A percentile compares a stretch with the other conserved stretches of the same genome.
Evolutionary conservation across 92 coral and sea anemone genomes (phyloP).

Genomic region (Zoanthus sansibaricus): DNA sequence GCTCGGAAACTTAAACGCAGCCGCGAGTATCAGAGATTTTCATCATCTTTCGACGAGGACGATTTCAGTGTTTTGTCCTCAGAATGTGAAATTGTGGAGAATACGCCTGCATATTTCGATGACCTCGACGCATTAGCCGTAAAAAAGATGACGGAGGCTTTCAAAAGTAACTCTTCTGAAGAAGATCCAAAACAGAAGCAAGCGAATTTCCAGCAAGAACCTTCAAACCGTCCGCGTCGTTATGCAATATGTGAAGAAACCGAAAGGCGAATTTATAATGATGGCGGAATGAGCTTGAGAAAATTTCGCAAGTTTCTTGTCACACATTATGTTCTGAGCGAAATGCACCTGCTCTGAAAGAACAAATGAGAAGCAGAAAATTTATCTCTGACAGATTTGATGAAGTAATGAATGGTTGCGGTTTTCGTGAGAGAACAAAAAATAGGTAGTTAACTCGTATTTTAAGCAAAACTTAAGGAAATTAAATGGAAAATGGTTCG

Average conservation of each 20-base stretch:
- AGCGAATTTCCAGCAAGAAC: background rate
- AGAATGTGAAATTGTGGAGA: slow-evolving; percentile 23
- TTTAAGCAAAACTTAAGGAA: background rate
- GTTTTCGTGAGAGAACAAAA: background rate
- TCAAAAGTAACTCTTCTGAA: background rate
- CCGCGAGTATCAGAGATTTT: slow-evolving; percentile 26
- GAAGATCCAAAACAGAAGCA: background rate
- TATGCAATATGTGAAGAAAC: slow-evolving; percentile 37
- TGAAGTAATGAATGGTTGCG: background rate
- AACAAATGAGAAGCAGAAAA: background rate
- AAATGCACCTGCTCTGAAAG: slow-evolving; percentile 28
- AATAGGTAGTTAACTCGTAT: background rate
- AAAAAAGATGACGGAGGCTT: slow-evolving; percentile 26
- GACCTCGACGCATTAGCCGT: slow-evolving; percentile 19
- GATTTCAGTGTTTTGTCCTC: slow-evolving; percentile 21
- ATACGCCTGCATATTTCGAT: slow-evolving; percentile 12
- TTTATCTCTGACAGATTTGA: background rate
- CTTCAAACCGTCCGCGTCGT: slow-evolving; percentile 14
- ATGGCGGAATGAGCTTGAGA: slow-evolving; percentile 30
- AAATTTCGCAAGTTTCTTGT: slow-evolving; percentile 32
- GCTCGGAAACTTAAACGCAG: slow-evolving; percentile 43
- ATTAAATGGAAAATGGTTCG: background rate
- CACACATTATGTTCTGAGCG: slow-evolving; percentile 26
- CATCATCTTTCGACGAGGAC: slow-evolving; percentile 45
- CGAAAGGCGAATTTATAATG: slow-evolving; percentile 23